phyloP scores from a whole-genome alignment of 1,140 invertebrate species.

The Cecropterus lyciades region DNA sequence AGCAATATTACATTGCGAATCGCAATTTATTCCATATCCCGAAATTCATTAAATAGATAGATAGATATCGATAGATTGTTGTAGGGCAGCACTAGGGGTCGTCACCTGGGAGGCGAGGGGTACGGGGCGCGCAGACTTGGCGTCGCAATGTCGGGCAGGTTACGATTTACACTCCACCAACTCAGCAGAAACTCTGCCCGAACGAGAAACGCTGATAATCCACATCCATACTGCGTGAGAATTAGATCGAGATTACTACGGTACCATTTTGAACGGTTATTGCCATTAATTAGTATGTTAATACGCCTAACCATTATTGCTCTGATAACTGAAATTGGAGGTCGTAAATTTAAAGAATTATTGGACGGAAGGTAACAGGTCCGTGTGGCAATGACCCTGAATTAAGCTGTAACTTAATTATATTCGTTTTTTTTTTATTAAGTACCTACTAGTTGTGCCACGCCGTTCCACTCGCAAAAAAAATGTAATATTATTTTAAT shows the following conservation, averaged over 20 bases:
- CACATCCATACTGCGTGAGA: constrained; percentile 72
- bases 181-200: constrained; percentile 78
- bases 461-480: too few relatives aligned
- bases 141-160: constrained; percentile 80
- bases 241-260: constrained; percentile 75
- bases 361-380: not conserved
- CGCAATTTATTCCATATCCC: constrained; percentile 30
- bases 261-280: constrained; percentile 52
- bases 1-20: constrained; percentile 39
- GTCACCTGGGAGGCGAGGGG: constrained; percentile 71
- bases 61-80: constrained; percentile 48
- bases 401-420: not conserved
- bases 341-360: constrained; percentile 11
- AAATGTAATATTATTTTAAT: too few relatives aligned
- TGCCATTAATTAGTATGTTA: constrained; percentile 27
- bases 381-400: constrained; percentile 6
- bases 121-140: constrained; percentile 57
- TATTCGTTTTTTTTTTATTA: too few relatives aligned
- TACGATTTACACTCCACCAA: constrained; percentile 82
- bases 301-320: not conserved
- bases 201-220: constrained; percentile 79
- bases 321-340: constrained; percentile 1
- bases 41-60: constrained; percentile 42
- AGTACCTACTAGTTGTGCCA: too few relatives aligned
- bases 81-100: constrained; percentile 57